Evolutionary conservation across 2,888 invertebrate species (phyloP).

Genomic region (Caenorhabditis panamensis): DNA sequence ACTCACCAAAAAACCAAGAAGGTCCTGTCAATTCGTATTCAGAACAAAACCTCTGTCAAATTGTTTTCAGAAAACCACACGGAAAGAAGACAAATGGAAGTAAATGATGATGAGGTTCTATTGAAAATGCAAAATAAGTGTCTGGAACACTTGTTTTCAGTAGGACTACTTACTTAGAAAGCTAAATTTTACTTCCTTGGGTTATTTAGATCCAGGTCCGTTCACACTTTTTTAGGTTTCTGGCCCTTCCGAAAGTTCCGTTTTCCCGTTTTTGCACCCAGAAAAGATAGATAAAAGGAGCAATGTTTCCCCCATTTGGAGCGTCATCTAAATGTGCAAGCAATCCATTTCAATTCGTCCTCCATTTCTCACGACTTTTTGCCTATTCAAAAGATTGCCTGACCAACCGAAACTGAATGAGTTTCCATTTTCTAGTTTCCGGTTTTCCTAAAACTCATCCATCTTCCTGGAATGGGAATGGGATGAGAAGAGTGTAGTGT

Average conservation of each 20-base stretch:
- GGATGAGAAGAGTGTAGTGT: slow-evolving; percentile 1
- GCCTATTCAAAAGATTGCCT: slow-evolving; percentile 51
- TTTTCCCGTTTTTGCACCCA: neutral
- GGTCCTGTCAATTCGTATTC: no score
- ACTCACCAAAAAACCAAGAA: no score
- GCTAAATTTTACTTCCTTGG: no score
- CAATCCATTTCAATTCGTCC: slow-evolving; percentile 10
- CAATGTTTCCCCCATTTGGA: slow-evolving; percentile 19
- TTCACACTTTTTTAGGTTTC: no score
- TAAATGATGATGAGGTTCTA: neutral
- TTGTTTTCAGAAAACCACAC: no score
- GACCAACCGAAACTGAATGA: slow-evolving; percentile 40
- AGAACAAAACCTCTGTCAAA: no score
- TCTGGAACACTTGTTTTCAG: neutral
- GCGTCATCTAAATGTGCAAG: slow-evolving; percentile 1
- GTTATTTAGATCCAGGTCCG: no score
- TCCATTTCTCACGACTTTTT: slow-evolving; percentile 56
- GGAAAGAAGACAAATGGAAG: no score
- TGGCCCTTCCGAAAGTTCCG: neutral
- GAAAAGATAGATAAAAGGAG: neutral
- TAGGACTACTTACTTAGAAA: no score
- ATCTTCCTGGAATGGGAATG: slow-evolving; percentile 40
- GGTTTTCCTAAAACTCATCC: slow-evolving; percentile 24
- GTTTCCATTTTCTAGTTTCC: slow-evolving; percentile 19
- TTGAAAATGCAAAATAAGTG: neutral